Base-by-base conservation (phyloP, 2,113 vertebrate species). In the Chionodraco myersi region DNA sequence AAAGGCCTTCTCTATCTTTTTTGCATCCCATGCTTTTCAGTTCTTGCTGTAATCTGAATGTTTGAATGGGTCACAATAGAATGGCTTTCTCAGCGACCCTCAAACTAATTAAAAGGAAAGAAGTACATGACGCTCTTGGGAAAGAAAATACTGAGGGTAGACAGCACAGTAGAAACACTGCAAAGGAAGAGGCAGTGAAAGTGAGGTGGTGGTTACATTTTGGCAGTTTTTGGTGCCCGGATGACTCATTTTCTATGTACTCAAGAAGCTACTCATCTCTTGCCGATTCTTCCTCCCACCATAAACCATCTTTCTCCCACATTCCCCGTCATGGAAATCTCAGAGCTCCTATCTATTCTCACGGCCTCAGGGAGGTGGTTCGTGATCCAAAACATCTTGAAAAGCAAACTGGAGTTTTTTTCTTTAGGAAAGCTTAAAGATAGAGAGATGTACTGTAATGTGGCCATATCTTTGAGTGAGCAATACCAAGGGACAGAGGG, bases 61-160 rank as follows among this genome's bases (percentile, higher is more conserved):
- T 87, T 72, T 80, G 60, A 90, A 80, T 64, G 74, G 60, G 23
- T 26, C n/a, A 73, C 80, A 73, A 71, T 53, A 54, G 56, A 80
- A 80, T 8, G 52, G 73, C 81, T 86, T 75, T 80, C 69, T 85
- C 63, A 75, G 84, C 70, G 61, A 85, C 61, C 80, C 66, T 69
- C 14, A 58, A 63, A 71, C 75, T 87, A 86, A 91, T 90, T 88
- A 79, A 91, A 88, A 62, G 59, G 72, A 83, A 82, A 83, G 54
- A 79, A 81, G 67, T 71, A 34, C 45, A 80, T 3, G 18, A 16
- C 66, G 56, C 61, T 69, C 26, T 44, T 67, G 48, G 14, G 51
- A 14, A 12, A 47, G 54, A 66, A 57, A 26, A 60, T 64, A 47
- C 18, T 15, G 63, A 71, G 64, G 74, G 84, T 71, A 73, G 74